Conservation (phyloP, 2,888 invertebrate species). For the Tetrapedia diversipes region DNA sequence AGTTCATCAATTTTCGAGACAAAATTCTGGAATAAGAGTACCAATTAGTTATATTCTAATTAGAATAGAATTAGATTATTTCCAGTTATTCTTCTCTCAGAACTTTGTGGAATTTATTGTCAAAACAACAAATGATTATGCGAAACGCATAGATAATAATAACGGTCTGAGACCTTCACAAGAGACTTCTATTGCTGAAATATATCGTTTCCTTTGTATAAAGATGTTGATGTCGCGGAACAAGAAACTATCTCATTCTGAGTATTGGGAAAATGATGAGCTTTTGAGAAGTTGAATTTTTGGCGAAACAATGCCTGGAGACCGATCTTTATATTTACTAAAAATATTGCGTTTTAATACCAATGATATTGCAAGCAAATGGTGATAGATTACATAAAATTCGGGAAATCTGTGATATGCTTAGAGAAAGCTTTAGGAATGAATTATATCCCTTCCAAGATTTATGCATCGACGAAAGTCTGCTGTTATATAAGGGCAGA, state of each 20-base stretch:
- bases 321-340: constrained; percentile 36
- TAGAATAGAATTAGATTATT: no score
- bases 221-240: no score
- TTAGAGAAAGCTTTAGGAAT: constrained; percentile 24
- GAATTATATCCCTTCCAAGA: constrained; percentile 40
- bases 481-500: no score
- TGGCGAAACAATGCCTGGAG: constrained; percentile 34
- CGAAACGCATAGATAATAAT: constrained; percentile 24
- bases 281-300: constrained; percentile 40
- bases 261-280: constrained; percentile 40
- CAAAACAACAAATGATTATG: constrained; percentile 8
- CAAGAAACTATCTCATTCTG: constrained; percentile 27
- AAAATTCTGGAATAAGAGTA: no score
- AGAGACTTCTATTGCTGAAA: constrained; percentile 28
- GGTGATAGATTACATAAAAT: constrained; percentile 39
- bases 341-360: constrained; percentile 43
- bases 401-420: constrained; percentile 23
- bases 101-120: constrained; percentile 14
- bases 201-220: constrained; percentile 32
- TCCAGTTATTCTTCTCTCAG: no score
- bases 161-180: constrained; percentile 23
- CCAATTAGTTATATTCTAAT: no score
- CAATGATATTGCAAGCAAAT: constrained; percentile 22
- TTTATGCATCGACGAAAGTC: no score
- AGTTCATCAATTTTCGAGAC: no score